These are phyloP conservation scores for Pachypeltis micranthus DNA, from an alignment of 1,140 invertebrate species.

Conservation along the genomic window DNA sequence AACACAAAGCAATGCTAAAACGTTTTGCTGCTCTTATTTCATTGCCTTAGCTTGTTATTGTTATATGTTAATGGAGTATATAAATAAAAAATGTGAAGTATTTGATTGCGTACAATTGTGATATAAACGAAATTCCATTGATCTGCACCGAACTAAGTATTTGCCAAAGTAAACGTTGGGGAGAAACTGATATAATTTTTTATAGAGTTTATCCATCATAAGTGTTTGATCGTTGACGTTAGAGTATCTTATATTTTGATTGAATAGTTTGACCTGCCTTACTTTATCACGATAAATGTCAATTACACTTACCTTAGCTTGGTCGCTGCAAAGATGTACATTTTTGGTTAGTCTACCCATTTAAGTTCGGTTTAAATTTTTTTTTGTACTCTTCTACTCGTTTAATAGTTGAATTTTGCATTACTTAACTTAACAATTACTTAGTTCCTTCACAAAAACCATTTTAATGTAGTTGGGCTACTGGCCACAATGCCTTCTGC, in stretches of 20 bases:
- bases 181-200: background rate
- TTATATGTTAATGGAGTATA: background rate
- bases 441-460: too few species aligned
- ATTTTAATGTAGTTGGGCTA: too few species aligned
- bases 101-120: constrained; percentile 6
- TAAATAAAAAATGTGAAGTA: too few species aligned
- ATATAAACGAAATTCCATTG: background rate
- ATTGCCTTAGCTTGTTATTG: constrained; percentile 8
- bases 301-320: constrained; percentile 1
- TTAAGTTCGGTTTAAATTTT: too few species aligned
- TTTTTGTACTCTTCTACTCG: too few species aligned
- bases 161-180: background rate
- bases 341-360: too few species aligned
- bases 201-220: constrained; percentile 5
- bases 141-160: background rate
- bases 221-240: background rate
- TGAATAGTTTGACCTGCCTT: constrained; percentile 4
- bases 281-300: background rate
- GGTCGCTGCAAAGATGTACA: background rate
- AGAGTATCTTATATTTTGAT: background rate
- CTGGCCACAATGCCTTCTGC: background rate
- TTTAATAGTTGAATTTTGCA: too few species aligned
- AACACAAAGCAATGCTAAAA: background rate
- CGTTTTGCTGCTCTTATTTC: constrained; percentile 3
- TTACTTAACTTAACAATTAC: too few species aligned